Conservation (phyloP, 2,888 invertebrate genomes). For the Sphaerophoria taeniata region DNA sequence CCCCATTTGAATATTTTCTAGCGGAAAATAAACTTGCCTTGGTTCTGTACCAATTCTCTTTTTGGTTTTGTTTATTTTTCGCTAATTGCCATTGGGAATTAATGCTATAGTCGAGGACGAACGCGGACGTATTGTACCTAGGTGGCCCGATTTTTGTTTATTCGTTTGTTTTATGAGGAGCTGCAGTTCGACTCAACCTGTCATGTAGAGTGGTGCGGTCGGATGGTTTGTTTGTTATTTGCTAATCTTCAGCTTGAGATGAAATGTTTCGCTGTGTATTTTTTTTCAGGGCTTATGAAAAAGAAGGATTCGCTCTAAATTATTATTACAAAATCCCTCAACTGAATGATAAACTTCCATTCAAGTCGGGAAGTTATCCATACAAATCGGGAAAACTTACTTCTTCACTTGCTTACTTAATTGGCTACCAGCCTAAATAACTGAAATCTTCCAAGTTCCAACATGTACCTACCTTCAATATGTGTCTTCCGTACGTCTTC, state of each 20-base stretch:
- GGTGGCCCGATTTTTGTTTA: slow-evolving; percentile 51
- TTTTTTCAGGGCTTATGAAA: background rate
- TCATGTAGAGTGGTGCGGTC: background rate
- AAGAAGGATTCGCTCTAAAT: too few relatives aligned
- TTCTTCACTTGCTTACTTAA: too few relatives aligned
- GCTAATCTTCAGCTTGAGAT: slow-evolving; percentile 8
- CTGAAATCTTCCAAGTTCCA: too few relatives aligned
- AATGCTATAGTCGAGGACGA: slow-evolving; percentile 55
- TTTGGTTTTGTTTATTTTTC: slow-evolving; percentile 61
- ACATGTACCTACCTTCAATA: too few relatives aligned
- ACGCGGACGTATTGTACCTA: slow-evolving; percentile 23
- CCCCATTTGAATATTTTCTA: slow-evolving; percentile 64
- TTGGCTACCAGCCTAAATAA: too few relatives aligned
- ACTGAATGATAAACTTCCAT: too few relatives aligned
- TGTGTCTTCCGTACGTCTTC: too few relatives aligned
- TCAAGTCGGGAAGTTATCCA: too few relatives aligned
- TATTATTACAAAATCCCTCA: too few relatives aligned
- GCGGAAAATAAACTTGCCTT: slow-evolving; percentile 64
- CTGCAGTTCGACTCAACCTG: slow-evolving; percentile 21
- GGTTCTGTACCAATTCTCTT: slow-evolving; percentile 12
- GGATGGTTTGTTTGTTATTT: background rate
- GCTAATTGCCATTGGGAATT: slow-evolving; percentile 74
- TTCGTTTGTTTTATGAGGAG: slow-evolving; percentile 22
- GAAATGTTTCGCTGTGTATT: slow-evolving; percentile 9
- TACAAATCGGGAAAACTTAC: too few relatives aligned